phyloP scores from a whole-genome alignment of 1,140 invertebrate species.

The Cydia strobilella region DNA sequence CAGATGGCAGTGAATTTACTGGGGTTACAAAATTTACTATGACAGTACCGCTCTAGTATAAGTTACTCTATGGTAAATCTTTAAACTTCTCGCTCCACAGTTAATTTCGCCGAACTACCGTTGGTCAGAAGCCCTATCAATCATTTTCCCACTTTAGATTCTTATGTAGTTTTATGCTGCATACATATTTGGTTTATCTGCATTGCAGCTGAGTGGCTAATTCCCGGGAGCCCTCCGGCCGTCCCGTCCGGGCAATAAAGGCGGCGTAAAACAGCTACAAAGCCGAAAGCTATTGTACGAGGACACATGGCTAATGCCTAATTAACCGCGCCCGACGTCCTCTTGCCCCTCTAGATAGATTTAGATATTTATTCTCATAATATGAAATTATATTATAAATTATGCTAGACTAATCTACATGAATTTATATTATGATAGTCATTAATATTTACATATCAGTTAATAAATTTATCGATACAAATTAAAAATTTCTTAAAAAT shows the following conservation, averaged over 20 bases:
- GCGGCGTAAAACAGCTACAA: constrained; percentile 39
- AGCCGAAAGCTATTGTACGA: constrained; percentile 39
- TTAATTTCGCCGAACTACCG: background rate
- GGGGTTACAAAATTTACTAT: no score
- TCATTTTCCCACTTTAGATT: background rate
- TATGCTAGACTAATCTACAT: no score
- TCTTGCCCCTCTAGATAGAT: background rate
- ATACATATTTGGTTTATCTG: constrained; percentile 34
- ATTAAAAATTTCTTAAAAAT: no score
- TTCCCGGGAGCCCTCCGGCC: constrained; percentile 36
- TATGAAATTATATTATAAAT: no score
- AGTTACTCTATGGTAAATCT: no score
- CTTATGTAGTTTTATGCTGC: constrained; percentile 10
- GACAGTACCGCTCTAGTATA: no score
- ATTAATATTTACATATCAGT: no score
- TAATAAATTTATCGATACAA: no score
- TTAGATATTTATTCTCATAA: no score
- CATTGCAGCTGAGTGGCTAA: constrained; percentile 44
- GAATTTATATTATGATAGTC: no score
- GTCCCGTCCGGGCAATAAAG: constrained; percentile 37
- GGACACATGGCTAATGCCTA: constrained; percentile 42
- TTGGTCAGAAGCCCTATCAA: constrained; percentile 3
- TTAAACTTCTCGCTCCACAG: background rate
- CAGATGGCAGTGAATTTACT: no score
- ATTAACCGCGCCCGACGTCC: constrained; percentile 33